Conservation (phyloP, 1,140 invertebrate genomes). For the Bemisia tabaci region DNA sequence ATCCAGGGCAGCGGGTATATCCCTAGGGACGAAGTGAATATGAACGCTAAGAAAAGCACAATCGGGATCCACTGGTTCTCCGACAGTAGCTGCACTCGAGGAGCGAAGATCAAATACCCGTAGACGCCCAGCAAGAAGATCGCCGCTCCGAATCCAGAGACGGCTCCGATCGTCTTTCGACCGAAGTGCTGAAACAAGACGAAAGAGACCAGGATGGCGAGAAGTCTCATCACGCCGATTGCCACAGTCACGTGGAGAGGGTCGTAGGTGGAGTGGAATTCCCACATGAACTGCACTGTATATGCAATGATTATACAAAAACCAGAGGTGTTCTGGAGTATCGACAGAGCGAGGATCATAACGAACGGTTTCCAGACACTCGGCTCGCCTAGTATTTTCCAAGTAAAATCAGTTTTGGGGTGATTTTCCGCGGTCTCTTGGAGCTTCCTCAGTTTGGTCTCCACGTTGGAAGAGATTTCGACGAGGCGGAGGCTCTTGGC, state of each 20-base stretch:
- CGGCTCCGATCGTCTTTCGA: background rate
- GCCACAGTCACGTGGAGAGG: background rate
- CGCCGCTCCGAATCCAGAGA: background rate
- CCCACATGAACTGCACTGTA: background rate
- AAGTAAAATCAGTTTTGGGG: background rate
- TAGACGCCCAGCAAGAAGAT: background rate
- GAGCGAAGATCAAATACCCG: background rate
- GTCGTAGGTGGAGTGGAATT: background rate
- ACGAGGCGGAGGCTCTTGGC: background rate
- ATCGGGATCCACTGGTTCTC: background rate
- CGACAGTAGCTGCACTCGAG: background rate
- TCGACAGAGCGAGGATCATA: background rate
- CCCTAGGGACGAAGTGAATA: background rate
- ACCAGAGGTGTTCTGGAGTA: background rate
- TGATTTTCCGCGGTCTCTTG: background rate
- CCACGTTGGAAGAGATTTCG: background rate
- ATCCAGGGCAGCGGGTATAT: background rate
- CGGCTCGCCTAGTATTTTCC: background rate
- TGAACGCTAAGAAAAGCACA: background rate
- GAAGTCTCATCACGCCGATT: background rate
- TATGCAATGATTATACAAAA: background rate
- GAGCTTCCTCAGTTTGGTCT: background rate
- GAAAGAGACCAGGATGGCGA: background rate
- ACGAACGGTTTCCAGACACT: background rate
- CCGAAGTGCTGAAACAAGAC: background rate